Evolutionary conservation across 1,140 invertebrate species (phyloP).

Genomic region (Philopotamus ludificatus): DNA sequence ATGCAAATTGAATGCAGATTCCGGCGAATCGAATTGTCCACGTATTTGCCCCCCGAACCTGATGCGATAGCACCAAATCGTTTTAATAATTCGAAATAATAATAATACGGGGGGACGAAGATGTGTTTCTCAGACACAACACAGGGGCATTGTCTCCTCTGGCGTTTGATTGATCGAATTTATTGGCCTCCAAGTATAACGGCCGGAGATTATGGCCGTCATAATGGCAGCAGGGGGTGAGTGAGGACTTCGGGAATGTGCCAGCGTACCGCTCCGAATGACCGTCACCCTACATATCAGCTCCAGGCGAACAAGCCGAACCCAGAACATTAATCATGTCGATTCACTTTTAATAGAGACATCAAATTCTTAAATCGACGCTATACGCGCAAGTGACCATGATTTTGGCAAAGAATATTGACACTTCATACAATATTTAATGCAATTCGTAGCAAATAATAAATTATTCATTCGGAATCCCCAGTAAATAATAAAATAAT

Average conservation of each 20-base stretch:
- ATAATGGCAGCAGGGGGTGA: background rate
- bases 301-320: background rate
- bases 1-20: too few species aligned
- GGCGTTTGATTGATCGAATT: conserved; percentile 9
- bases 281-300: background rate
- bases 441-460: too few species aligned
- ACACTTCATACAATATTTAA: too few species aligned
- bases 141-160: background rate
- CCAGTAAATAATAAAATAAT: too few species aligned
- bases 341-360: conserved; percentile 39
- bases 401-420: too few species aligned
- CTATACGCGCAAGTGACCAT: too few species aligned
- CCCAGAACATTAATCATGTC: conserved; percentile 36
- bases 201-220: background rate
- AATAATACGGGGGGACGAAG: background rate
- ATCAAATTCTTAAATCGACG: conserved; percentile 35
- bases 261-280: background rate
- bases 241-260: background rate
- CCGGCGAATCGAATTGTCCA: too few species aligned
- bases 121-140: background rate
- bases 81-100: too few species aligned
- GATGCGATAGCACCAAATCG: too few species aligned
- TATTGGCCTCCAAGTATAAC: conserved; percentile 1
- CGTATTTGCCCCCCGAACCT: too few species aligned
- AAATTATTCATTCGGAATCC: too few species aligned